phyloP scores from a whole-genome alignment of 2,797 vertebrate species.

The Chelon labrosus region DNA sequence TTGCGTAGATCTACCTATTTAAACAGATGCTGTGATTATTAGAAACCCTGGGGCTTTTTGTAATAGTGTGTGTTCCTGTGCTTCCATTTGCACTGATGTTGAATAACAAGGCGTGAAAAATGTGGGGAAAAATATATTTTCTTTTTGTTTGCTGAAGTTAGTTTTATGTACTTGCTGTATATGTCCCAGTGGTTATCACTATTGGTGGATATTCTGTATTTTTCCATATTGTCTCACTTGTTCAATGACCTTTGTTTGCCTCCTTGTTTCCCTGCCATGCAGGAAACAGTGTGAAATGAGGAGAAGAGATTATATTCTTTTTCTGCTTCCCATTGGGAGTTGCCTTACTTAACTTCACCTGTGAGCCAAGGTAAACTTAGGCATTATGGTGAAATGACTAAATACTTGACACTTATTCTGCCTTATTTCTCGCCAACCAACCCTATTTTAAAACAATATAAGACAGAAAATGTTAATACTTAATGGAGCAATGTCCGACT shows the following conservation, averaged over 20 bases:
- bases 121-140: background rate
- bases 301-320: background rate
- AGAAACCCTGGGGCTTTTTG: constrained; percentile 31
- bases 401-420: background rate
- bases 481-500: background rate
- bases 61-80: constrained; percentile 21
- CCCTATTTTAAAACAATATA: background rate
- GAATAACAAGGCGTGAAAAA: constrained; percentile 15
- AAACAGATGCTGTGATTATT: constrained; percentile 60
- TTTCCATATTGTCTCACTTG: constrained; percentile 7
- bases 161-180: constrained; percentile 2
- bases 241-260: constrained; percentile 37
- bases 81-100: background rate
- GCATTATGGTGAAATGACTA: background rate
- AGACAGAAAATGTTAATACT: background rate
- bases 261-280: constrained; percentile 15
- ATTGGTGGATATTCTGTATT: background rate
- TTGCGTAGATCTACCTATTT: constrained; percentile 53
- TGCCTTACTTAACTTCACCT: constrained; percentile 15
- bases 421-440: background rate
- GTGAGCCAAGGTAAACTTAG: constrained; percentile 14
- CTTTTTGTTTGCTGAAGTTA: constrained; percentile 1
- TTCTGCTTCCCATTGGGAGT: background rate
- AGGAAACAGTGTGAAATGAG: constrained; percentile 32
- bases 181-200: constrained; percentile 3